These are phyloP conservation scores for Mus spicilegus DNA, from an alignment of 2,113 vertebrate genomes.

Conservation along the genomic window DNA sequence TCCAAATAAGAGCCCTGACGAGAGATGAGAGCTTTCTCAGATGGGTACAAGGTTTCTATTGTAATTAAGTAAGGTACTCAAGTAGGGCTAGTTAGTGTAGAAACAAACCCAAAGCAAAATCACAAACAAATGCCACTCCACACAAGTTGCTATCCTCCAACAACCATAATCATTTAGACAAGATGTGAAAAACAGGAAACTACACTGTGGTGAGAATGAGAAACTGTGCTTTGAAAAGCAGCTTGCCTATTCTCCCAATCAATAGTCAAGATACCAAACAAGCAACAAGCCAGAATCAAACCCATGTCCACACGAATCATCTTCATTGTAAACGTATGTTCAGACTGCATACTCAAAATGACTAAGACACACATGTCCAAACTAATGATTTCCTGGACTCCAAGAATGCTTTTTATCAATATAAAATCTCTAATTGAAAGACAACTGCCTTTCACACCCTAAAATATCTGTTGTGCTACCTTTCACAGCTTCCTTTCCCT, in stretches of 20 bases:
- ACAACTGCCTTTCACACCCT: not conserved
- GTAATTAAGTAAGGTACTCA: not conserved
- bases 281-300: not conserved
- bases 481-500: slow-evolving; percentile 67
- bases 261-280: not conserved
- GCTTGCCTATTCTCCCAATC: not conserved
- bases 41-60: not conserved
- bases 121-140: not conserved
- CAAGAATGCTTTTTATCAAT: not conserved
- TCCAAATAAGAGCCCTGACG: not conserved
- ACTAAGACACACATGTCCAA: not conserved
- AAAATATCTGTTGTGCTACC: not conserved
- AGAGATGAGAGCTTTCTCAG: slow-evolving; percentile 7
- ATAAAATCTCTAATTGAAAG: not conserved
- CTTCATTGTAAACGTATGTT: not conserved
- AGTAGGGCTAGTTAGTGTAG: not conserved
- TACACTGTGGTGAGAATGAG: not conserved
- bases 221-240: not conserved
- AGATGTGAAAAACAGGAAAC: not conserved
- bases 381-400: not conserved
- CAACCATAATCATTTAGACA: not conserved
- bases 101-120: slow-evolving; percentile 14
- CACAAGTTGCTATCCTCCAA: not conserved
- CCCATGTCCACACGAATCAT: not conserved
- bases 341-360: not conserved